These are phyloP conservation scores for Rhea pennata DNA, from an alignment of 2,113 vertebrate species.

Conservation along the genomic window DNA sequence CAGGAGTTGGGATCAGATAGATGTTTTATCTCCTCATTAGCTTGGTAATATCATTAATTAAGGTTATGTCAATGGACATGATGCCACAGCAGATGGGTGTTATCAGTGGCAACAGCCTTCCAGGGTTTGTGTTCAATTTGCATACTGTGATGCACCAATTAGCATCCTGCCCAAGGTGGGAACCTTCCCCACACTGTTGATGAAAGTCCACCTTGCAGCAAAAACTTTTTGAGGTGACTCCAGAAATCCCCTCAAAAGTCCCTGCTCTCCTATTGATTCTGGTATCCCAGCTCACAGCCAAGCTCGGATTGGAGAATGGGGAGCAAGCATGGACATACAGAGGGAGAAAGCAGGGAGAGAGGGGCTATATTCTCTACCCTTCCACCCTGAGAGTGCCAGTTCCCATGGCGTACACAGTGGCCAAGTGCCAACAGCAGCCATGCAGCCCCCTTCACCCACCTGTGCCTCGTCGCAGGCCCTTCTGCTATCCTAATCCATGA, in stretches of 20 bases:
- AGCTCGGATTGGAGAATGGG: fast-evolving
- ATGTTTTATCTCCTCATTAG: slow-evolving; percentile 61
- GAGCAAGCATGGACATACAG: fast-evolving
- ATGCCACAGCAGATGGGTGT: slow-evolving; percentile 34
- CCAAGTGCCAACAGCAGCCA: not conserved
- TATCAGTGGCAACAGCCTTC: slow-evolving; percentile 38
- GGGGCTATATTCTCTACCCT: not conserved
- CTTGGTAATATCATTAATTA: slow-evolving; percentile 50
- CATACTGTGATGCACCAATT: fast-evolving
- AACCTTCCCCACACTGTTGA: not conserved
- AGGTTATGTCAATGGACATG: slow-evolving; percentile 38
- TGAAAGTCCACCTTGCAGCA: fast-evolving
- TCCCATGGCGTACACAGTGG: fast-evolving
- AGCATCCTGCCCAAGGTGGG: not conserved
- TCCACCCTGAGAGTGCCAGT: not conserved
- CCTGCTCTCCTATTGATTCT: not conserved
- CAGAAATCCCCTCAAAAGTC: slow-evolving; percentile 33
- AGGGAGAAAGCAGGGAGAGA: not conserved
- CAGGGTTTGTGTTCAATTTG: slow-evolving; percentile 6
- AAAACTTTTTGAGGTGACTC: not conserved
- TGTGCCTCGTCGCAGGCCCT: too few relatives aligned
- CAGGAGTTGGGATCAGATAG: slow-evolving; percentile 2
- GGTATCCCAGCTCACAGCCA: fast-evolving
- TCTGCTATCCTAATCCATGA: not conserved
- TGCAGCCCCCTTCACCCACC: not conserved